Evolutionary conservation across 2,888 invertebrate genomes (phyloP), one percentile per base, ranked within the genome.

Genomic region (Rhagonycha fulva): DNA sequence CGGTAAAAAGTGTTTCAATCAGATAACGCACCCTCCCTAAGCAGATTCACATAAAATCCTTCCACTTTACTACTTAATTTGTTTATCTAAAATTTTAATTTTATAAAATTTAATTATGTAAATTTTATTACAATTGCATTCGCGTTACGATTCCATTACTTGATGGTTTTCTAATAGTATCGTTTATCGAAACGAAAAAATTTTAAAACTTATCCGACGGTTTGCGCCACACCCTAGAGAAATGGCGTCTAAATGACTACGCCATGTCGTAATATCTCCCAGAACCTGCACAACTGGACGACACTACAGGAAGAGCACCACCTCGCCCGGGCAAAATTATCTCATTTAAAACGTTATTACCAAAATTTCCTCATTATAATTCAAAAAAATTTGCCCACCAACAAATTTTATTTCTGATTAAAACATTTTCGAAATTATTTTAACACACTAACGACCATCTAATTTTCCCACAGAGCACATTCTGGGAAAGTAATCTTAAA

Each of bases 1-100:
- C 81, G 81, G 81, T 81, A 80, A 81, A 82, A 82, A 82, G 80
- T 82, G 81, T 81, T 82, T 82, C 82, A 82, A 82, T 81, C 81
- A 81, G 80, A 79, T 71, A 67, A 26, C 63, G 26, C 63, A 78
- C 62, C 80, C 47, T 47, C 73, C 75, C 67, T 76, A 66, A 66
- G 63, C n/a, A 47, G 47, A 47, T 47, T 47, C 47, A 47, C 47
- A 47, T 47, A 47, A 47, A 47, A 47, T 47, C 47, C 47, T 47
- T 47, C 47, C 47, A 47, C 47, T 47, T 47, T 47, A 47, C 47
- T 47, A 47, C 47, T 47, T 47, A 47, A 47, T 47, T 47, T 47
- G 47, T 47, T 47, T 47, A 47, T 47, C n/a, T 47, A 47, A 47
- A 47, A 47, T 47, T 47, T 47, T 47, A 47, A 47, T 47, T 47